Evolutionary conservation across 2,113 vertebrate genomes (phyloP).

Genomic region (Orcinus orca): DNA sequence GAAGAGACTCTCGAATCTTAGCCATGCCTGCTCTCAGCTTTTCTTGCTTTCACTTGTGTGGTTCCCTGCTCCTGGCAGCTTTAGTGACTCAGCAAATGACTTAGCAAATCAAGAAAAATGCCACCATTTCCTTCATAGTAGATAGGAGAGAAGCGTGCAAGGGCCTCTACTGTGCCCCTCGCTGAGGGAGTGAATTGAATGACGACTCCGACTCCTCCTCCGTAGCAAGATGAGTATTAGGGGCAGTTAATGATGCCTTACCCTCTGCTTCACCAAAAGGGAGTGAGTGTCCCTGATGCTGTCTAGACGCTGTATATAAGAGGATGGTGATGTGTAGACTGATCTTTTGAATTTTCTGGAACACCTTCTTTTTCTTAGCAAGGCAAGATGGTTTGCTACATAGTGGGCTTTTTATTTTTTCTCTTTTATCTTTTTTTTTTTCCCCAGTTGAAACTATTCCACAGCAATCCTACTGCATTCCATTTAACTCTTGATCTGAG

Average conservation of each 20-base stretch:
- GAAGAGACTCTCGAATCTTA: constrained; percentile 8
- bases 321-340: neutral
- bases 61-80: neutral
- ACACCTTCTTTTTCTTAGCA: neutral
- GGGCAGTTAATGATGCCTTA: neutral
- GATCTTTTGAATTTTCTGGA: neutral
- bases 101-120: neutral
- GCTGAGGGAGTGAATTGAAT: neutral
- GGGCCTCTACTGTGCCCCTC: neutral
- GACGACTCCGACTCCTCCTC: neutral
- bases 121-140: neutral
- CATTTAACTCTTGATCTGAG: neutral
- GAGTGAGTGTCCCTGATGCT: neutral
- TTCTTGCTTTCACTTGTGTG: neutral
- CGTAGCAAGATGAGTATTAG: neutral
- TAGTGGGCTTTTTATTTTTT: neutral
- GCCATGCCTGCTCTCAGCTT: neutral
- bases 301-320: neutral
- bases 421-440: neutral
- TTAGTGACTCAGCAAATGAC: neutral
- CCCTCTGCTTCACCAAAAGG: neutral
- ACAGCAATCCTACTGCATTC: neutral
- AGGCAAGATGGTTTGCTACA: constrained; percentile 6
- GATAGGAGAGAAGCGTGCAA: neutral
- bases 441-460: constrained; percentile 1